phyloP scores from a whole-genome alignment of 2,113 vertebrate genomes.

The Bubalus kerabau region DNA sequence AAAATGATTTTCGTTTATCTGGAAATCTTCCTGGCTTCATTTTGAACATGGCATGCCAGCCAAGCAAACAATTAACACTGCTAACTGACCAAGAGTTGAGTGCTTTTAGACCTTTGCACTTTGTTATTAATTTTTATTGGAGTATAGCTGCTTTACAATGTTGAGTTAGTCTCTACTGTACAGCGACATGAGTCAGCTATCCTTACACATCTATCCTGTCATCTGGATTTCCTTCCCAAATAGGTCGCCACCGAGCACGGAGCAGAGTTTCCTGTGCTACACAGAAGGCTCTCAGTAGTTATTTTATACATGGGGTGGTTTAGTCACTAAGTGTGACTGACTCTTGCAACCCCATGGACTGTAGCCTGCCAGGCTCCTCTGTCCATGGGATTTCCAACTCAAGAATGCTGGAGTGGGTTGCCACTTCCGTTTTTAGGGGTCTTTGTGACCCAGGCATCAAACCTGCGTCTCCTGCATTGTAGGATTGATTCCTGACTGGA shows the following conservation, averaged over 20 bases:
- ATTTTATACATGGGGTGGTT: neutral
- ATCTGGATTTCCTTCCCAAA: neutral
- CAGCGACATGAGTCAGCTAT: neutral
- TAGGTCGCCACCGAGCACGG: neutral
- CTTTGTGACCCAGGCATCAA: neutral
- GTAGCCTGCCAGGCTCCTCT: neutral
- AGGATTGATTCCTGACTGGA: neutral
- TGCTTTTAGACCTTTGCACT: neutral
- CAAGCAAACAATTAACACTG: neutral
- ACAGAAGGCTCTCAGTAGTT: neutral
- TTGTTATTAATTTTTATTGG: neutral
- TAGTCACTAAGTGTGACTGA: neutral
- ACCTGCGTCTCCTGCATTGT: neutral
- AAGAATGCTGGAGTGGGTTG: neutral
- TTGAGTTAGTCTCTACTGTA: neutral
- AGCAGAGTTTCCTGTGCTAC: neutral
- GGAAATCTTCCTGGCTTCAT: neutral
- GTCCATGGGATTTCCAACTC: neutral
- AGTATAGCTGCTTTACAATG: neutral
- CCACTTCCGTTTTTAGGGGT: neutral
- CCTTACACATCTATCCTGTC: neutral
- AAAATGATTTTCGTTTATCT: neutral
- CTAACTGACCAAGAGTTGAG: neutral
- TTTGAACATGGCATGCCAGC: neutral
- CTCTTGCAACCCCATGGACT: neutral